A percentile compares a stretch with the other conserved stretches of the same genome.
phyloP scores from a whole-genome alignment of 2,888 invertebrate species.

The Allophyes oxyacanthae region DNA sequence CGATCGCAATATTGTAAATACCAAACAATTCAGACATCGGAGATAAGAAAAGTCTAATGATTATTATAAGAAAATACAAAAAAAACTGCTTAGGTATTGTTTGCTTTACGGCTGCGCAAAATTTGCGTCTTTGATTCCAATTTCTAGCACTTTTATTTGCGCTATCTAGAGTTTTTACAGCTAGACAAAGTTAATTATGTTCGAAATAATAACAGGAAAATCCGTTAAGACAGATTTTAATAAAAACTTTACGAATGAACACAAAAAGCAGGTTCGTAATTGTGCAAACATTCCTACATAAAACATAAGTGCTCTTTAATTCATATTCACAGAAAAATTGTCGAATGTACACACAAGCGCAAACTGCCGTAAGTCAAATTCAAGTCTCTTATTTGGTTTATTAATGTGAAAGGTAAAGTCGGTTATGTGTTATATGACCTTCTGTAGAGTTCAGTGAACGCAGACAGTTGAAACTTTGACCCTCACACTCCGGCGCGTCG shows the following conservation, averaged over 20 bases:
- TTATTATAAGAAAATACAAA: too few relatives aligned
- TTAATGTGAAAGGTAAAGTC: slow-evolving; percentile 61
- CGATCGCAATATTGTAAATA: too few relatives aligned
- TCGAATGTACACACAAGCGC: slow-evolving; percentile 2
- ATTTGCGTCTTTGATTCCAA: too few relatives aligned
- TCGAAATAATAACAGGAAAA: not conserved
- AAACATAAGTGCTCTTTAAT: not conserved
- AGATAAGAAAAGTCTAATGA: too few relatives aligned
- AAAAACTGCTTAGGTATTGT: too few relatives aligned
- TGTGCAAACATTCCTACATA: not conserved
- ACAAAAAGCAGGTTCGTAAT: not conserved
- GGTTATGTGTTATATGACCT: slow-evolving; percentile 60
- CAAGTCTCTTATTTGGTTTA: slow-evolving; percentile 42
- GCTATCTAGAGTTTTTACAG: too few relatives aligned
- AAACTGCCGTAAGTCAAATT: slow-evolving; percentile 33
- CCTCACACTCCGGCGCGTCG: slow-evolving; percentile 49
- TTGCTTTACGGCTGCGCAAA: too few relatives aligned
- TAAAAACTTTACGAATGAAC: slow-evolving; percentile 7
- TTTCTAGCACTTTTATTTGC: too few relatives aligned
- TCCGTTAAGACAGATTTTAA: not conserved
- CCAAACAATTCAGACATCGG: too few relatives aligned
- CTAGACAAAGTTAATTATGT: not conserved
- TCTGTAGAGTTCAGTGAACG: slow-evolving; percentile 66
- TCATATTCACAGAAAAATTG: slow-evolving; percentile 17
- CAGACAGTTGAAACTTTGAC: slow-evolving; percentile 63